Evolutionary conservation across 2,113 vertebrate genomes (phyloP), one percentile per base, ranked within the genome.

Genomic region (Lampris megalopsis): DNA sequence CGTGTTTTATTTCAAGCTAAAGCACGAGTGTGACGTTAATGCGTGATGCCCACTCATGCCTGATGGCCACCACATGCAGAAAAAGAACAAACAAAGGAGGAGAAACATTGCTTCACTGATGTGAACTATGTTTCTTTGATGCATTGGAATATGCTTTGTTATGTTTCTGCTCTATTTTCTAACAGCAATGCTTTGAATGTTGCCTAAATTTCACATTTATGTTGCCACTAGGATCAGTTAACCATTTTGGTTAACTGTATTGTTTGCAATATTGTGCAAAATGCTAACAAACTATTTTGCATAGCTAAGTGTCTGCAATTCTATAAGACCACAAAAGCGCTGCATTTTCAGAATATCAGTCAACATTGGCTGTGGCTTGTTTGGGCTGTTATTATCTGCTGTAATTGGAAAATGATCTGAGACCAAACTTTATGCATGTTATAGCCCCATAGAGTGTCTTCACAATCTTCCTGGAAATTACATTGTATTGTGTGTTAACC

Each of bases 241-340:
- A 76, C 82, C 59, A 24, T 24, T 71, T 79, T 82, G 79, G 38
- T 45, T 75, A 63, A 76, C 63, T 47, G 59, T 59, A 68, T 71
- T 71, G 58, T 84, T 78, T 85, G 63, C 68, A 78, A 54, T 75
- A 65, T 68, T 69, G 52, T 64, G 50, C 43, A 62, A 70, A 36
- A 36, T 71, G 2, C 52, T n/a, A 3, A 49, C 53, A 3, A 52
- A 50, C 42, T 74, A 35, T n/a, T 6, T 24, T 8, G 11, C 75
- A 73, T 84, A 81, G 72, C 81, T 81, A 88, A 84, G 66, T 82
- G 81, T 79, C 81, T 86, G 66, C 63, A 73, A 75, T 83, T 83
- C 41, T 52, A 62, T 64, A 71, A 83, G 36, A 54, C 48, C 3
- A 61, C 11, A 65, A 57, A 78, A 57, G 24, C 50, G 37, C 40